phyloP scores from a whole-genome alignment of 2,113 vertebrate genomes.

The Meleagris gallopavo region DNA sequence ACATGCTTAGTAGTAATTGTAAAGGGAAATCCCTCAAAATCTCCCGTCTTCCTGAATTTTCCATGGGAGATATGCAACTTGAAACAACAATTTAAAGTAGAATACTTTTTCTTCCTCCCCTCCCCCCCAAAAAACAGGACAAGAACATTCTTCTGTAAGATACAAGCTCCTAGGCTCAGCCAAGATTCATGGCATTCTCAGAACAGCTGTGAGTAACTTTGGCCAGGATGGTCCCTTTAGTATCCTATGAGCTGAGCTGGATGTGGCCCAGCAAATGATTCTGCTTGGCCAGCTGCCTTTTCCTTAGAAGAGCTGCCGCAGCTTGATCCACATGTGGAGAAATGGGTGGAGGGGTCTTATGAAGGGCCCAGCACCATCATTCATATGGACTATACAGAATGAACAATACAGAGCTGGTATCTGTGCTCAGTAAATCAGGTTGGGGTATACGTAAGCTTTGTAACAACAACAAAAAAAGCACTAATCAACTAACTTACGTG shows the following conservation, averaged over 20 bases:
- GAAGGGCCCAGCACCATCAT: constrained; percentile 18
- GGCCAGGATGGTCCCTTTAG: neutral
- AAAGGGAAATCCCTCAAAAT: constrained; percentile 42
- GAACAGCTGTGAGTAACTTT: neutral
- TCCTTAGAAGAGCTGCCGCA: neutral
- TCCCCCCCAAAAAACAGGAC: neutral
- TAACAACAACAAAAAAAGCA: neutral
- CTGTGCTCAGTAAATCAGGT: neutral
- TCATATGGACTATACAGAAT: constrained; percentile 31
- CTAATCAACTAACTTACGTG: neutral
- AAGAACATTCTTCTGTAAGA: neutral
- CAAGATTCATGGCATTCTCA: neutral
- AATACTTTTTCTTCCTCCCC: neutral
- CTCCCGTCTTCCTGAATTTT: neutral
- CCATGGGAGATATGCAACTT: neutral
- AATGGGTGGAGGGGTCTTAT: constrained; percentile 1
- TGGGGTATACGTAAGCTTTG: neutral
- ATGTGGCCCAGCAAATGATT: constrained; percentile 32
- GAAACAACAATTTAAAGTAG: neutral
- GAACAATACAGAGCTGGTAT: neutral
- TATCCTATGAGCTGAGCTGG: neutral
- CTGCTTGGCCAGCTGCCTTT: constrained; percentile 39
- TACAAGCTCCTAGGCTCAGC: neutral
- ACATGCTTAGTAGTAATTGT: constrained; percentile 60
- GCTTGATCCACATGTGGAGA: neutral